Conservation (phyloP, 2,113 vertebrate genomes). For the Porphyrio hochstetteri region DNA sequence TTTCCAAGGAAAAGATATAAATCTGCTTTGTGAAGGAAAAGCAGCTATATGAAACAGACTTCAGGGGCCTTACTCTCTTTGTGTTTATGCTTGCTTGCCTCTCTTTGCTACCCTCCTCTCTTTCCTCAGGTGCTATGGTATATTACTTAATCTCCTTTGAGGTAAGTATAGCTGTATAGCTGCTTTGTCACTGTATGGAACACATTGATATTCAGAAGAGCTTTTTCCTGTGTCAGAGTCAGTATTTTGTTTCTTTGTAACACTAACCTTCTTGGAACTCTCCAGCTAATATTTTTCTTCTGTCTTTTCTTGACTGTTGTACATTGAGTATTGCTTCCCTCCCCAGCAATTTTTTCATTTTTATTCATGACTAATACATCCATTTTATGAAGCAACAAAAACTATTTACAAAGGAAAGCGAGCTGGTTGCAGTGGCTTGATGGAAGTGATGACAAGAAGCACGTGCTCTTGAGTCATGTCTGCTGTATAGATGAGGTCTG, state of each 20-base stretch:
- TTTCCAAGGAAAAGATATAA: constrained; percentile 51
- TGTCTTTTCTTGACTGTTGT: constrained; percentile 15
- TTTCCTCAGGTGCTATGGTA: neutral
- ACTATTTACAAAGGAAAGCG: neutral
- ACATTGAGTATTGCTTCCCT: neutral
- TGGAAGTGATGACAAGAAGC: neutral
- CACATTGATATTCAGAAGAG: constrained; percentile 50
- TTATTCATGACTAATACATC: constrained; percentile 9
- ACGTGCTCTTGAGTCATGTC: accelerated
- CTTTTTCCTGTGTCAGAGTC: constrained; percentile 28
- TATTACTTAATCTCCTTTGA: constrained; percentile 50
- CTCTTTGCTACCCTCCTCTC: neutral
- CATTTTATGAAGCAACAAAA: neutral
- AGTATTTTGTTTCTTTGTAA: constrained; percentile 55
- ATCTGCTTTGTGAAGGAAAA: constrained; percentile 24
- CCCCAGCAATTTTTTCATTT: neutral
- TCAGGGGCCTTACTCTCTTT: constrained; percentile 27
- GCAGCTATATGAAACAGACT: constrained; percentile 25
- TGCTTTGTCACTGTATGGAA: neutral
- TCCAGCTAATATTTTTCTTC: constrained; percentile 20
- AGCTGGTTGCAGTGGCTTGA: neutral
- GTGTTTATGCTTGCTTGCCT: constrained; percentile 11
- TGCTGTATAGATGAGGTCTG: neutral
- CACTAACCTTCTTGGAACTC: constrained; percentile 42
- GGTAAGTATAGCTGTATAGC: neutral